phyloP scores from a whole-genome alignment of 2,888 invertebrate species.

The Silvanus unidentatus region DNA sequence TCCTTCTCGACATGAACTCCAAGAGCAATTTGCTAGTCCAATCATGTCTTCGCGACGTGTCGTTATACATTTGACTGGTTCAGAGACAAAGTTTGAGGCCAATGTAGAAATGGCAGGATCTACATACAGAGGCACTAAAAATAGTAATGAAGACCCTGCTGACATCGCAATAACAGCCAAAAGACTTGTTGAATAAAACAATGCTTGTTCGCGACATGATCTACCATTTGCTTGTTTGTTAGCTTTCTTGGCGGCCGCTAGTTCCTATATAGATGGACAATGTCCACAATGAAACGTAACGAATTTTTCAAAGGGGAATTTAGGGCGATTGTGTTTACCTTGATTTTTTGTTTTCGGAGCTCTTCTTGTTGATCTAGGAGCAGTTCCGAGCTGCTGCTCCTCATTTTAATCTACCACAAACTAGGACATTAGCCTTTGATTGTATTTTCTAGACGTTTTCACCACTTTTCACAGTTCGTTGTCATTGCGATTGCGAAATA shows the following conservation, averaged over 20 bases:
- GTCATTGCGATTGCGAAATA: slow-evolving; percentile 18
- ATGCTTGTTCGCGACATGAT: slow-evolving; percentile 61
- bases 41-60: slow-evolving; percentile 63
- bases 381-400: slow-evolving; percentile 72
- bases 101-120: slow-evolving; percentile 62
- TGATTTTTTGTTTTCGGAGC: slow-evolving; percentile 57
- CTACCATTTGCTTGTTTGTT: slow-evolving; percentile 47
- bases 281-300: neutral
- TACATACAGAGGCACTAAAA: slow-evolving; percentile 68
- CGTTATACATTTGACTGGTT: slow-evolving; percentile 68
- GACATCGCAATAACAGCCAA: slow-evolving; percentile 65
- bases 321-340: slow-evolving; percentile 29
- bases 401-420: slow-evolving; percentile 48
- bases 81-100: slow-evolving; percentile 68
- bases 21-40: slow-evolving; percentile 72
- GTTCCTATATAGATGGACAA: slow-evolving; percentile 42
- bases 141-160: slow-evolving; percentile 65
- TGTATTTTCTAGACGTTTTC: slow-evolving; percentile 12
- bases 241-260: slow-evolving; percentile 48
- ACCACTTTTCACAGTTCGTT: slow-evolving; percentile 19
- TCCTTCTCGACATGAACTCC: slow-evolving; percentile 75
- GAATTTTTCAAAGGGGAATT: neutral
- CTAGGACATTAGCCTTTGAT: slow-evolving; percentile 37
- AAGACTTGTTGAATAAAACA: slow-evolving; percentile 66
- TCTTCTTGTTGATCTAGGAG: slow-evolving; percentile 70